Base-by-base conservation (phyloP, 2,113 vertebrate genomes). In the Scartelaos histophorus region DNA sequence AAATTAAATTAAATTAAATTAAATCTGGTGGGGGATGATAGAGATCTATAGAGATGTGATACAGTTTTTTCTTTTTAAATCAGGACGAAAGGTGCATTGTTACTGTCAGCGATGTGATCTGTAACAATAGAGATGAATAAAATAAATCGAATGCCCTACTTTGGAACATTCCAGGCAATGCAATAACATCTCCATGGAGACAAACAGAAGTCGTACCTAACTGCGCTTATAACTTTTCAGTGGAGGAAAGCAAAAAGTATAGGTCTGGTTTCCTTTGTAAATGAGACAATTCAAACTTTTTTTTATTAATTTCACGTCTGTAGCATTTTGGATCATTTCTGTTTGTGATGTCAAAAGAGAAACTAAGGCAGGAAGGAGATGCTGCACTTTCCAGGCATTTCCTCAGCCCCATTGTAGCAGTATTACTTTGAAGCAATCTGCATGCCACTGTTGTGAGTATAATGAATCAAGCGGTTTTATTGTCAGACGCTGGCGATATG, bases 381-480 rank as follows among this genome's bases (percentile, higher is more conserved):
- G 38, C 38, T 1, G 0, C 7, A 58, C 45, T 74, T 61, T 75
- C 43, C 76, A 53, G 83, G 65, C 51, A 73, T 54, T 71, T 43
- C 22, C 47, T 66, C 47, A 45, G 15, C 56, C 73, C 13, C 71
- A 15, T 71, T 47, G 69, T 77, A 90, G 79, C 74, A 66, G 60
- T 34, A 78, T 60, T 43, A 78, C 70, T 73, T 84, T 79, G 74
- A 54, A 72, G 47, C 61, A 79, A 77, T 86, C 76, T 85, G 72
- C 71, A 82, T 87, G 74, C 56, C 22, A 43, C 70, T 79, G 66
- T 72, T 74, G 15, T 12, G 16, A 49, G 79, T 79, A 58, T 58
- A 81, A 92, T 86, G 82, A 89, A 87, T 87, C 82, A 80, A 61
- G 46, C 43, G 56, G 69, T 81, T 82, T 78, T 76, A 83, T 80